These are phyloP conservation scores for Magallana nippona DNA, from an alignment of 2,888 invertebrate genomes.

Conservation along the genomic window DNA sequence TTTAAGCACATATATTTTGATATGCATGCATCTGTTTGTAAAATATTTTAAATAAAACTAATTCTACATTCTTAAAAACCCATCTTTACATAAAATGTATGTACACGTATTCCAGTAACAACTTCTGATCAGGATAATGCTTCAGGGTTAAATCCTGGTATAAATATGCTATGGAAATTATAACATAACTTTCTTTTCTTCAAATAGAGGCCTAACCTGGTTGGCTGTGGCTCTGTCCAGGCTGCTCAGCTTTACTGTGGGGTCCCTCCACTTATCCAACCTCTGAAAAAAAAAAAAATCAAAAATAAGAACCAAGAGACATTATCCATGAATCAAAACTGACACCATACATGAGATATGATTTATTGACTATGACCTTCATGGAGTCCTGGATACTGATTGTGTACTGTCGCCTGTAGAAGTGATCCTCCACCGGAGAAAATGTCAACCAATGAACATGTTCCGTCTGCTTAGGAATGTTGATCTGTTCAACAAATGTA, in stretches of 20 bases:
- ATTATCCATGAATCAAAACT: background rate
- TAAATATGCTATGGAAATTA: background rate
- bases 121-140: too few relatives aligned
- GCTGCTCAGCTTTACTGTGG: constrained; percentile 72
- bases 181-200: background rate
- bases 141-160: background rate
- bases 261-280: constrained; percentile 79
- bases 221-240: constrained; percentile 81
- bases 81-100: too few relatives aligned
- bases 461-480: constrained; percentile 85
- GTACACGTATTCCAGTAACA: too few relatives aligned
- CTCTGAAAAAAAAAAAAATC: constrained; percentile 70
- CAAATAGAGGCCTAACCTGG: constrained; percentile 63
- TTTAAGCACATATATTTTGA: too few relatives aligned
- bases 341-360: too few relatives aligned
- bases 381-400: constrained; percentile 70
- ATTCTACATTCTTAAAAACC: too few relatives aligned
- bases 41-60: too few relatives aligned
- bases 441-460: constrained; percentile 84
- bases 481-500: constrained; percentile 70
- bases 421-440: constrained; percentile 87
- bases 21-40: too few relatives aligned
- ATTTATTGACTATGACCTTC: constrained; percentile 57
- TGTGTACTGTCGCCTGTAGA: constrained; percentile 82
- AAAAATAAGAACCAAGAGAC: background rate